Evolutionary conservation across 2,888 invertebrate species (phyloP).

Genomic region (Eilema depressum): DNA sequence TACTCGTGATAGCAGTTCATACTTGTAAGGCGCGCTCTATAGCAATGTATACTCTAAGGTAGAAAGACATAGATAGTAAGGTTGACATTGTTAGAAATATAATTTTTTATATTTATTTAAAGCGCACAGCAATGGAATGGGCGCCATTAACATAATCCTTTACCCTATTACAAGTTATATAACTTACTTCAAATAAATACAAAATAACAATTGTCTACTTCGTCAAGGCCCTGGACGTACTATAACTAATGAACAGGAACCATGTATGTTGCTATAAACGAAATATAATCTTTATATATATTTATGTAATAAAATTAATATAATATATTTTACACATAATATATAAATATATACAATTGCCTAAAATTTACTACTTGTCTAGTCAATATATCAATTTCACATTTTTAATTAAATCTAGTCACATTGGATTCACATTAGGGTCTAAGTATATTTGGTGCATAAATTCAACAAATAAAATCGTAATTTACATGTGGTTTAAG

Average conservation of each 20-base stretch:
- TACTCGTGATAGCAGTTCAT: no score
- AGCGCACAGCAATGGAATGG: not conserved
- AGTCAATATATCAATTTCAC: slow-evolving; percentile 15
- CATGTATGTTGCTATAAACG: not conserved
- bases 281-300: not conserved
- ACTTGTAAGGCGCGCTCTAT: no score
- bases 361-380: slow-evolving; percentile 33
- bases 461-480: slow-evolving; percentile 21
- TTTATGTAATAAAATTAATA: slow-evolving; percentile 22
- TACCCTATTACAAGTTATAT: not conserved
- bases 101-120: not conserved
- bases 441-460: slow-evolving; percentile 29
- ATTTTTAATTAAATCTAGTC: slow-evolving; percentile 15
- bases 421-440: slow-evolving; percentile 11
- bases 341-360: slow-evolving; percentile 23
- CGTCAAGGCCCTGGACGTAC: slow-evolving; percentile 1
- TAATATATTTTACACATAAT: slow-evolving; percentile 10
- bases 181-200: not conserved
- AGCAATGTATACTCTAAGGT: no score
- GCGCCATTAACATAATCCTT: not conserved
- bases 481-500: slow-evolving; percentile 6
- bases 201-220: slow-evolving; percentile 5
- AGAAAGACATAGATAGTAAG: no score
- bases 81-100: not conserved
- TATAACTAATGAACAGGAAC: slow-evolving; percentile 10